Conservation (phyloP, 2,888 invertebrate species). For the Phasia obesa region DNA sequence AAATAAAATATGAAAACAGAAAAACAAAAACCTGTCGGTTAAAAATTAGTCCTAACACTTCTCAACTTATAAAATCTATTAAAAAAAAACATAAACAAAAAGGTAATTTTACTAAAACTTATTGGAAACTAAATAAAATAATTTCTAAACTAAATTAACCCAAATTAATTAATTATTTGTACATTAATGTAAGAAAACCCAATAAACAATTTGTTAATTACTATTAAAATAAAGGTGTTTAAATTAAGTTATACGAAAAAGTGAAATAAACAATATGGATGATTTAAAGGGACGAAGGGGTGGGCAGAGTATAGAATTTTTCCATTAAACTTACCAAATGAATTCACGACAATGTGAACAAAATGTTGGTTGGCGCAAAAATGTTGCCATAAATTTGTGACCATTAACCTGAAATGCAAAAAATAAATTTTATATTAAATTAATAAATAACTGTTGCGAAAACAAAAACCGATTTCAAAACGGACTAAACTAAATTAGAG, state of each 20-base stretch:
- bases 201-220: conserved; percentile 72
- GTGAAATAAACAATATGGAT: conserved; percentile 52
- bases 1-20: conserved; percentile 37
- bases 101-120: conserved; percentile 40
- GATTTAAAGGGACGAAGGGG: conserved; percentile 15
- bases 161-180: no score
- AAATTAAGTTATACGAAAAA: conserved; percentile 38
- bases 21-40: conserved; percentile 52
- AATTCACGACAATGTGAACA: conserved; percentile 99
- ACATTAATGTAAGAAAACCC: conserved; percentile 60
- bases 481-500: no score
- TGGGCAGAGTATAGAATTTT: background rate
- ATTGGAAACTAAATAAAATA: conserved; percentile 46
- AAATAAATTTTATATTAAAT: background rate
- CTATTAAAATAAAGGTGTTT: conserved; percentile 57
- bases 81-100: conserved; percentile 50
- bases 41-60: conserved; percentile 36
- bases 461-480: no score
- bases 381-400: conserved; percentile 99
- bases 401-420: conserved; percentile 87
- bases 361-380: conserved; percentile 99
- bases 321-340: conserved; percentile 90
- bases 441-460: no score
- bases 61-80: conserved; percentile 27
- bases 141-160: conserved; percentile 42